Evolutionary conservation across 2,888 invertebrate genomes (phyloP).

Genomic region (Globia sparganii): DNA sequence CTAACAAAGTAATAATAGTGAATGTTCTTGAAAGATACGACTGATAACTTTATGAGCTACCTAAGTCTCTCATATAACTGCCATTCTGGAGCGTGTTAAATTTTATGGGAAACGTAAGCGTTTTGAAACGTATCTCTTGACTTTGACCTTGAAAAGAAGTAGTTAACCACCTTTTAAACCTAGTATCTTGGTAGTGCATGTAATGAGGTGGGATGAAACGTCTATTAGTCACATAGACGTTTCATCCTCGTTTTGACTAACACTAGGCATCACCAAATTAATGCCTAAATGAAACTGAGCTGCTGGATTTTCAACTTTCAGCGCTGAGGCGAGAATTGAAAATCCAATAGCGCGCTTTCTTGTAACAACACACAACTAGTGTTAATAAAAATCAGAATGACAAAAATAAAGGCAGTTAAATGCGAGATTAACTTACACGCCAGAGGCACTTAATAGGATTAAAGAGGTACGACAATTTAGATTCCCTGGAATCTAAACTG

Average conservation of each 20-base stretch:
- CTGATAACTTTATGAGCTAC: constrained; percentile 19
- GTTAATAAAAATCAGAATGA: too few species aligned
- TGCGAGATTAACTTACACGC: too few species aligned
- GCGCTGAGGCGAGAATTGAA: background rate
- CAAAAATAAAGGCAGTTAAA: too few species aligned
- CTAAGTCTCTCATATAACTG: constrained; percentile 5
- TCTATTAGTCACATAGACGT: background rate
- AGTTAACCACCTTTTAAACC: background rate
- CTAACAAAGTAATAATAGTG: constrained; percentile 30
- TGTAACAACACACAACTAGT: too few species aligned
- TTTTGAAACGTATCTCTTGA: constrained; percentile 16
- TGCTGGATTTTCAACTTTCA: background rate
- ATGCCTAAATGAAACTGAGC: background rate
- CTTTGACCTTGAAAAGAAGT: constrained; percentile 14
- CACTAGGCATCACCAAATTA: background rate
- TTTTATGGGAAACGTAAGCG: constrained; percentile 27
- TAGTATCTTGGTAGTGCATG: background rate
- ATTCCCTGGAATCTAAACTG: too few species aligned
- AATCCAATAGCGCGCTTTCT: too few species aligned
- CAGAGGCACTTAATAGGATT: too few species aligned
- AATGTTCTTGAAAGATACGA: constrained; percentile 26
- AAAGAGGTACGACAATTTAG: too few species aligned
- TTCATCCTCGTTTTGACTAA: background rate
- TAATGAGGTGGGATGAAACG: background rate
- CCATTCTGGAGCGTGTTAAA: constrained; percentile 6